Percentiles rank a stretch among this genome's conserved stretches.
Evolutionary conservation across 2,113 vertebrate species (phyloP).

Genomic region (Apus apus): DNA sequence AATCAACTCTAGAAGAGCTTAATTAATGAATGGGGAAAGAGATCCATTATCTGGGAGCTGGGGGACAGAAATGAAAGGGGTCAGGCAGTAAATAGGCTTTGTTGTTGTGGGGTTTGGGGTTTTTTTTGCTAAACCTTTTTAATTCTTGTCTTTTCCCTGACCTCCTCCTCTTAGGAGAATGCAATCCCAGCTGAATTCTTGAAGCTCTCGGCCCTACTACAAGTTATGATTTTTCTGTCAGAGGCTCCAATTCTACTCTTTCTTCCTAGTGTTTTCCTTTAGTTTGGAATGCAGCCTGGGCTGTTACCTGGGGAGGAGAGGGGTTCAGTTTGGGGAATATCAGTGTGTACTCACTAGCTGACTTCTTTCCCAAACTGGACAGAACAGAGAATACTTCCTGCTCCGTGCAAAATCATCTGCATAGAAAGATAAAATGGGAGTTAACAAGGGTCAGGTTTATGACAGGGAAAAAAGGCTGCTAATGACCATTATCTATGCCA

Average conservation of each 20-base stretch:
- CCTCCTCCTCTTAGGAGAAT: neutral
- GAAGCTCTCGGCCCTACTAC: neutral
- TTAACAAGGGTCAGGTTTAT: constrained; percentile 71
- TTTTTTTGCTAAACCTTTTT: neutral
- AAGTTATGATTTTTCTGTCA: neutral
- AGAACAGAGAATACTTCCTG: neutral
- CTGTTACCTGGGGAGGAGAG: neutral
- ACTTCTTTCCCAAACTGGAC: neutral
- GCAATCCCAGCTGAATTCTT: neutral
- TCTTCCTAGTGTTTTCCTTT: neutral
- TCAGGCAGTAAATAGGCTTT: neutral
- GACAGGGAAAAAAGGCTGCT: constrained; percentile 59
- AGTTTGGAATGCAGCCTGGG: neutral
- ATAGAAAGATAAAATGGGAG: constrained; percentile 57
- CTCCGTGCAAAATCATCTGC: constrained; percentile 39
- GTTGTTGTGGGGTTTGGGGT: neutral
- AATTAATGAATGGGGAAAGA: neutral
- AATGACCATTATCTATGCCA: constrained; percentile 74
- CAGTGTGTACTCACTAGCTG: neutral
- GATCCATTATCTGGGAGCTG: neutral
- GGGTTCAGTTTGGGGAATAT: neutral
- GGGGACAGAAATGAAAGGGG: neutral
- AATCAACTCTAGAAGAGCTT: neutral
- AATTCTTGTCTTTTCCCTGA: neutral
- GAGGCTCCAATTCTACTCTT: neutral